phyloP scores from a whole-genome alignment of 1,140 invertebrate species.

The Chionoecetes opilio region DNA sequence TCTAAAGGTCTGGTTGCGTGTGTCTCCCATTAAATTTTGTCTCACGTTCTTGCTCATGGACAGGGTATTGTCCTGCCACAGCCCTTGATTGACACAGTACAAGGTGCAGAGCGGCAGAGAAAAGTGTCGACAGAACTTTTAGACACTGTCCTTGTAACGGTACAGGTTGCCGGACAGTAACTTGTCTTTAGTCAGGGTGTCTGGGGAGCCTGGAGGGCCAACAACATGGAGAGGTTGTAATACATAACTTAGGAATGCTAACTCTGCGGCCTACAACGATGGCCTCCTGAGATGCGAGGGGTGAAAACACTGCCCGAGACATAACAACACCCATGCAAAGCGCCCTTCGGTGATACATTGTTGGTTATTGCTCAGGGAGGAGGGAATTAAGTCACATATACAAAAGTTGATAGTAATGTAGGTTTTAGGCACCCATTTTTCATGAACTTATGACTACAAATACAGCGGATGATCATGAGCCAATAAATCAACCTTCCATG shows the following conservation, averaged over 20 bases:
- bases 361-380: neutral
- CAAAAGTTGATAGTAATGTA: neutral
- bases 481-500: neutral
- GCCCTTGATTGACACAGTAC: neutral
- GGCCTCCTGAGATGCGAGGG: neutral
- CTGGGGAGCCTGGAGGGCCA: neutral
- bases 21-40: neutral
- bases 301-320: neutral
- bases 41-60: neutral
- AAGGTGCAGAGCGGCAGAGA: slow-evolving; percentile 25
- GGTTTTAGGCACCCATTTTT: neutral
- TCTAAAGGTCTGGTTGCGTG: neutral
- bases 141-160: neutral
- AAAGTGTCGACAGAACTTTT: slow-evolving; percentile 27
- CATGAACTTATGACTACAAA: neutral
- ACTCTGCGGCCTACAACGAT: neutral
- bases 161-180: neutral
- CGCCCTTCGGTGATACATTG: neutral
- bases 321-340: neutral
- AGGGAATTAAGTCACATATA: neutral
- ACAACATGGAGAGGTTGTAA: neutral
- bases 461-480: neutral
- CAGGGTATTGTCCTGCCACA: neutral
- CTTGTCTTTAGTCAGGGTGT: neutral
- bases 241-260: neutral